A percentile compares a stretch with the other conserved stretches of the same genome.
Evolutionary conservation across 2,888 invertebrate genomes (phyloP).

Genomic region (Hecatera dysodea): DNA sequence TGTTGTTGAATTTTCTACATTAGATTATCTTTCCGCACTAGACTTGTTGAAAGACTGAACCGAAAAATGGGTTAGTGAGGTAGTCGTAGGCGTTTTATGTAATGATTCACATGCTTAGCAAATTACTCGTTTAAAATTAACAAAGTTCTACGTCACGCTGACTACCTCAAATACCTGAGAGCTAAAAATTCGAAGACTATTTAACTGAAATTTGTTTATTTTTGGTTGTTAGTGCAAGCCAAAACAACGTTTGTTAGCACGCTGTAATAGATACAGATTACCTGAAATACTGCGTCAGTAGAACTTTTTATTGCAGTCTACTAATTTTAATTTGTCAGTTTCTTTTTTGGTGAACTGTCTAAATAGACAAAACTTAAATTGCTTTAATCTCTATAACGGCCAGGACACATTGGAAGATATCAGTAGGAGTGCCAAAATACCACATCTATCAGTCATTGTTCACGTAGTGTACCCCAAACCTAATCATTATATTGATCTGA

Average conservation of each 20-base stretch:
- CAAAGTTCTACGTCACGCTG: conserved; percentile 52
- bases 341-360: conserved; percentile 1
- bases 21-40: conserved; percentile 41
- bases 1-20: conserved; percentile 39
- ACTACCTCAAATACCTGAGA: conserved; percentile 47
- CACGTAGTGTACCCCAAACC: conserved; percentile 11
- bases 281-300: conserved; percentile 25
- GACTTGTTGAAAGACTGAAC: conserved; percentile 49
- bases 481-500: conserved; percentile 26
- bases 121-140: conserved; percentile 57
- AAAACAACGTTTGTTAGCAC: conserved; percentile 53
- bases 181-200: conserved; percentile 44
- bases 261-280: conserved; percentile 43
- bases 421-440: not conserved
- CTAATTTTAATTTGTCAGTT: not conserved
- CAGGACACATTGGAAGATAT: not conserved
- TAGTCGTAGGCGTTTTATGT: conserved; percentile 44
- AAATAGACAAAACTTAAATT: not conserved
- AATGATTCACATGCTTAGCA: conserved; percentile 49
- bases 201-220: conserved; percentile 52
- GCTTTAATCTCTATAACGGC: not conserved
- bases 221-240: conserved; percentile 40
- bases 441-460: not conserved
- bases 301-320: conserved; percentile 24
- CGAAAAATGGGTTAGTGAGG: conserved; percentile 56